Conservation (phyloP, 92 coral and sea anemone genomes). For the Bergia puertoricense region DNA sequence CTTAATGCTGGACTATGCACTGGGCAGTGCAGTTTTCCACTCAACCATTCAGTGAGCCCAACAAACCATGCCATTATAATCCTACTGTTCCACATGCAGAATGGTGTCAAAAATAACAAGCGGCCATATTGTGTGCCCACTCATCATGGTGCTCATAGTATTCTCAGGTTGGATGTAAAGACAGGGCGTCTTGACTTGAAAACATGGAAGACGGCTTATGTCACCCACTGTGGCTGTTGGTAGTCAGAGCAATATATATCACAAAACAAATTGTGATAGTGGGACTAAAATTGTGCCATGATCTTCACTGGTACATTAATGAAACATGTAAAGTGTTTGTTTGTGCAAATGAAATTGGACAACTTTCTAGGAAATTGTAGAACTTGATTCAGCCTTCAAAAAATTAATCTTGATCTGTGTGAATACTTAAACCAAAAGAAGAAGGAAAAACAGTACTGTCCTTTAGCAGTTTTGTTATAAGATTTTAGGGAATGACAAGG, state of each 20-base stretch:
- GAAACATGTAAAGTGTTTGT: no score
- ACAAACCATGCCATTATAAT: slow-evolving; percentile 10
- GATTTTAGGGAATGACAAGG: no score
- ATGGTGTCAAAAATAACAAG: not conserved
- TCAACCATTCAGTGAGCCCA: not conserved
- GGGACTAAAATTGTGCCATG: no score
- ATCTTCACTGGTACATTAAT: no score
- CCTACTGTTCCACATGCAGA: not conserved
- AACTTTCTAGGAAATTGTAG: no score
- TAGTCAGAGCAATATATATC: not conserved
- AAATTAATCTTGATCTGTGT: no score
- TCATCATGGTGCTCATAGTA: not conserved
- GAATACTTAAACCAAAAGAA: no score
- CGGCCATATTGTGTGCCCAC: slow-evolving; percentile 23
- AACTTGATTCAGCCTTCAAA: no score
- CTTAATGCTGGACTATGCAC: not conserved
- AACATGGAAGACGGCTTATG: slow-evolving; percentile 6
- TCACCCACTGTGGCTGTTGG: slow-evolving; percentile 13
- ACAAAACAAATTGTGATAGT: no score
- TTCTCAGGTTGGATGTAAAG: not conserved
- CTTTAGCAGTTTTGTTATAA: no score
- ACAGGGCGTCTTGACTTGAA: not conserved
- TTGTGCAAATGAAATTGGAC: no score
- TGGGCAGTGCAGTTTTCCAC: slow-evolving; percentile 24
- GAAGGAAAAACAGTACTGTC: no score